Conservation (phyloP, 1,140 invertebrate species). For the Drosophila albomicans region DNA sequence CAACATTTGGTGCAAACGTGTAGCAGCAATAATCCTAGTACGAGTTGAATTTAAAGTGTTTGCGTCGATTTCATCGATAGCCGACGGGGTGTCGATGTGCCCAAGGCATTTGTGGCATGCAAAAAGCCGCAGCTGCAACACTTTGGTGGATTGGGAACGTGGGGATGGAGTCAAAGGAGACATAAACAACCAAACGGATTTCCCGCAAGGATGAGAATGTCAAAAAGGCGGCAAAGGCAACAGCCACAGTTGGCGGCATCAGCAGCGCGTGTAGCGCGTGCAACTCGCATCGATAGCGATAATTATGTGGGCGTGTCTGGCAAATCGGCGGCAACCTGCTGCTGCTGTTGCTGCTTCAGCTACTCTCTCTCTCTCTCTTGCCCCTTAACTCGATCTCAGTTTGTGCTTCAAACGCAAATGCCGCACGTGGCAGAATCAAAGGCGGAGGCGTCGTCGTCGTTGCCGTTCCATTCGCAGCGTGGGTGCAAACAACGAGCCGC, state of each 20-base stretch:
- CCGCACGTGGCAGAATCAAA: constrained; percentile 69
- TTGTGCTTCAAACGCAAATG: constrained; percentile 62
- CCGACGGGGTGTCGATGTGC: constrained; percentile 38
- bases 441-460: constrained; percentile 39
- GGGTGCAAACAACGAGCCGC: constrained; percentile 50
- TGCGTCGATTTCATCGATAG: constrained; percentile 29
- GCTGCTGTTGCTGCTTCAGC: constrained; percentile 8
- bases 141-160: not conserved
- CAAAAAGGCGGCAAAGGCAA: constrained; percentile 37
- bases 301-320: constrained; percentile 73
- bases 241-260: not conserved
- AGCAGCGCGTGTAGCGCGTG: constrained; percentile 45
- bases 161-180: not conserved
- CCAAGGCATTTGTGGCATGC: constrained; percentile 53
- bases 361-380: not conserved
- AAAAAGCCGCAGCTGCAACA: constrained; percentile 36
- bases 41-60: constrained; percentile 27
- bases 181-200: constrained; percentile 54
- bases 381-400: not conserved
- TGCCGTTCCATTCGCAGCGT: constrained; percentile 37
- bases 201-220: constrained; percentile 46
- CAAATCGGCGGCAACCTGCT: constrained; percentile 37
- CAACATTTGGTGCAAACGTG: constrained; percentile 7
- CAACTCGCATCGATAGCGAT: constrained; percentile 62
- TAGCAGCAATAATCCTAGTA: constrained; percentile 11